Evolutionary conservation across 2,113 vertebrate genomes (phyloP).

Genomic region (Anthoscopus minutus): DNA sequence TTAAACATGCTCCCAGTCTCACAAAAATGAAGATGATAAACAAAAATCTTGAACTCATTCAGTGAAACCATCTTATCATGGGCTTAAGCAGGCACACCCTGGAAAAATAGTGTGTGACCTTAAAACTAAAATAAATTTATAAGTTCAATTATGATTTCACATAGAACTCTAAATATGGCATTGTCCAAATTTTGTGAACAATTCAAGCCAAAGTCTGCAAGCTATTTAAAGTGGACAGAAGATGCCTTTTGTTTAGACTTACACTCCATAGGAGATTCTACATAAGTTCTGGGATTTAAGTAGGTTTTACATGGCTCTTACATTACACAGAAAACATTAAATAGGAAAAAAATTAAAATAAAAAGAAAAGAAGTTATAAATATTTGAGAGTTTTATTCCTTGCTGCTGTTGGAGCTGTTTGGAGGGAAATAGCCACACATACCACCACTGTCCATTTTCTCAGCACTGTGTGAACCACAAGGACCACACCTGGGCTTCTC

Average conservation of each 20-base stretch:
- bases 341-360: background rate
- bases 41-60: background rate
- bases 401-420: background rate
- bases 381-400: background rate
- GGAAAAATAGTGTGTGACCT: slow-evolving; percentile 9
- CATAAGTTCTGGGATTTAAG: background rate
- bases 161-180: background rate
- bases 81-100: slow-evolving; percentile 34
- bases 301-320: background rate
- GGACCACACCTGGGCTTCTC: background rate
- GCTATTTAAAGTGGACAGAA: background rate
- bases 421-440: background rate
- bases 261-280: background rate
- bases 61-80: slow-evolving; percentile 2
- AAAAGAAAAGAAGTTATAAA: background rate
- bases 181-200: background rate
- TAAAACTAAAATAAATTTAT: slow-evolving; percentile 26
- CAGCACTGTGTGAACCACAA: rapidly evolving
- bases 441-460: background rate
- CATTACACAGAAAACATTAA: background rate
- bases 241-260: background rate
- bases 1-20: background rate
- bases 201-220: background rate
- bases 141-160: background rate
- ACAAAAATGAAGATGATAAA: slow-evolving; percentile 21